Evolutionary conservation across 37 sponge, comb jelly and placozoan genomes (phyloP), one percentile per base, ranked within the genome.

Genomic region (Beroe ovata): DNA sequence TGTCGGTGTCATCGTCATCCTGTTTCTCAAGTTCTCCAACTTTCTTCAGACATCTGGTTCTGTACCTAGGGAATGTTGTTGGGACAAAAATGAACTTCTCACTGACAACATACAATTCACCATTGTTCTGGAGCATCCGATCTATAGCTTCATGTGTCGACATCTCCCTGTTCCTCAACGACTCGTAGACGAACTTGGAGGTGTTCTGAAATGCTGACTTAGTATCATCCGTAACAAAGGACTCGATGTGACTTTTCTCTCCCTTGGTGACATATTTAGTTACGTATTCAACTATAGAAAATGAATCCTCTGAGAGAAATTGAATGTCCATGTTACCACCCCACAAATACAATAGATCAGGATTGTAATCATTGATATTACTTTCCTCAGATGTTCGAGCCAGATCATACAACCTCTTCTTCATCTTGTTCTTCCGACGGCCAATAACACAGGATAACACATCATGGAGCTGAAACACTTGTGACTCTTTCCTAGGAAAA

Each of bases 61-160:
- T 16, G 20, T 21, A 36, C 8, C 32, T 69, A 1, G 71, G 71
- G 14, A 8, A 4, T 8, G 71, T 69, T 11, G 30, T 34, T 16
- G 36, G 36, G 1, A 69, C 71, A 16, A 16, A 69, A 3, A 21
- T 2, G 38, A 69, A 69, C 8, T 35, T 36, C 3, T 69, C 71
- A 25, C 38, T 8, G 3, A 25, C 6, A 11, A 11, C 3, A 16
- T 25, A 69, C 71, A 69, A 35, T 21, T 69, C 71, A 16, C 71
- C 71, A 38, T 69, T 69, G 71, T 34, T 29, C 38, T 69, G 71
- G 20, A 69, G 71, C 26, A 69, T 69, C 38, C 71, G 30, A 69
- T 69, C 71, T 21, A 25, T 25, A 21, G 36, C 71, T 35, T 69
- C 71, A 8, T 69, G 71, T 1, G 71, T 38, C 6, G 20, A 6